A percentile compares a stretch with the other conserved stretches of the same genome.
phyloP scores from a whole-genome alignment of 2,113 vertebrate genomes.

The Datnioides undecimradiatus region DNA sequence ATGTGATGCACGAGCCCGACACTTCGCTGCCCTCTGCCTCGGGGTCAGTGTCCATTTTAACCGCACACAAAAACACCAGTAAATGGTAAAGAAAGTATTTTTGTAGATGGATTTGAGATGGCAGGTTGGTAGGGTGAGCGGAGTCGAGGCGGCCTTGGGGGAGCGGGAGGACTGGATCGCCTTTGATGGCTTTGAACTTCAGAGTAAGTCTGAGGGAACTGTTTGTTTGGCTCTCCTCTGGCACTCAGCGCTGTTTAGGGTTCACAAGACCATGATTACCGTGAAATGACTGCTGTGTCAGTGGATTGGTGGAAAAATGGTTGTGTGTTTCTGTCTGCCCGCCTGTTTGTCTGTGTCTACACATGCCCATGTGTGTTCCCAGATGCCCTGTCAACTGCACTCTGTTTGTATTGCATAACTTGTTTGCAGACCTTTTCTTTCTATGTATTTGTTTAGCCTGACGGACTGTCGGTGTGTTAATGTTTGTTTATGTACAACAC shows the following conservation, averaged over 20 bases:
- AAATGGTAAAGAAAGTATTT: constrained; percentile 49
- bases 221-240: constrained; percentile 74
- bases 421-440: constrained; percentile 47
- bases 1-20: constrained; percentile 69
- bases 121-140: constrained; percentile 49
- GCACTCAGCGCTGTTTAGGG: constrained; percentile 68
- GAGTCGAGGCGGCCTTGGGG: constrained; percentile 28
- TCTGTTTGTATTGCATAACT: constrained; percentile 59
- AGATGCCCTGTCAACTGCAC: constrained; percentile 56
- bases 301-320: constrained; percentile 61
- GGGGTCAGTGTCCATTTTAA: constrained; percentile 41
- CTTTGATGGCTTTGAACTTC: constrained; percentile 72
- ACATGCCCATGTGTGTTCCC: constrained; percentile 55
- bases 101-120: constrained; percentile 43
- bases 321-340: constrained; percentile 56
- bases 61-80: constrained; percentile 19
- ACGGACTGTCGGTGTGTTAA: constrained; percentile 50
- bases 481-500: constrained; percentile 52
- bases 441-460: constrained; percentile 52
- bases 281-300: constrained; percentile 70
- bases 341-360: constrained; percentile 53
- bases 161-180: constrained; percentile 34
- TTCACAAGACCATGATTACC: constrained; percentile 64
- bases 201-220: constrained; percentile 60
- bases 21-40: constrained; percentile 49